phyloP scores from a whole-genome alignment of 2,113 vertebrate genomes.

The Acrocephalus kingi region DNA sequence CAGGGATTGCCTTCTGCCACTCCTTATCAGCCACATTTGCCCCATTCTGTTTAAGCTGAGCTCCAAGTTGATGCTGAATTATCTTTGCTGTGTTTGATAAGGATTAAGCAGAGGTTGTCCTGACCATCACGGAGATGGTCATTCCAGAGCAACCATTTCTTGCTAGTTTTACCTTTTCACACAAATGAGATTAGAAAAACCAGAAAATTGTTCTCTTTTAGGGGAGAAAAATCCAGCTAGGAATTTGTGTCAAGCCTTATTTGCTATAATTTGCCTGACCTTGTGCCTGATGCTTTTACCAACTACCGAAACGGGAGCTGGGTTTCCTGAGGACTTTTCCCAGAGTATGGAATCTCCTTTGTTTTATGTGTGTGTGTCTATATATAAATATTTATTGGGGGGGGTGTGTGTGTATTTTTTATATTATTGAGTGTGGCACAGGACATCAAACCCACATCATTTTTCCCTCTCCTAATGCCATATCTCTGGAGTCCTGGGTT shows the following conservation, averaged over 20 bases:
- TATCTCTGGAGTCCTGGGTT: background rate
- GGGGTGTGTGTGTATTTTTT: background rate
- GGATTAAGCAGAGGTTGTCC: background rate
- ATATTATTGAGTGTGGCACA: accelerated
- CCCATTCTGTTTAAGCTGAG: background rate
- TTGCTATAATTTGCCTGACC: background rate
- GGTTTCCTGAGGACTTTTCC: background rate
- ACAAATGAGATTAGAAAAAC: background rate
- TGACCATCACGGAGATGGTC: background rate
- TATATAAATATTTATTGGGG: background rate
- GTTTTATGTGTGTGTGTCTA: accelerated
- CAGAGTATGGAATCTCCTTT: background rate
- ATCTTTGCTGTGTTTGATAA: background rate
- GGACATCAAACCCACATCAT: background rate
- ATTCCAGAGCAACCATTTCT: background rate
- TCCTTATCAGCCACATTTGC: accelerated
- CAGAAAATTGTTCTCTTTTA: background rate
- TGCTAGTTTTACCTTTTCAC: background rate
- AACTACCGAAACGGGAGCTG: background rate
- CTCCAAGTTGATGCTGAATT: background rate
- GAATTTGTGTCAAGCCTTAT: background rate
- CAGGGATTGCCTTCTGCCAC: background rate
- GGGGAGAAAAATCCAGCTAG: background rate
- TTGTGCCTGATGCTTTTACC: background rate
- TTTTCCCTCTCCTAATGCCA: background rate